Base-by-base conservation (phyloP, 2,797 vertebrate species). In the Dendrocincla fuliginosa region DNA sequence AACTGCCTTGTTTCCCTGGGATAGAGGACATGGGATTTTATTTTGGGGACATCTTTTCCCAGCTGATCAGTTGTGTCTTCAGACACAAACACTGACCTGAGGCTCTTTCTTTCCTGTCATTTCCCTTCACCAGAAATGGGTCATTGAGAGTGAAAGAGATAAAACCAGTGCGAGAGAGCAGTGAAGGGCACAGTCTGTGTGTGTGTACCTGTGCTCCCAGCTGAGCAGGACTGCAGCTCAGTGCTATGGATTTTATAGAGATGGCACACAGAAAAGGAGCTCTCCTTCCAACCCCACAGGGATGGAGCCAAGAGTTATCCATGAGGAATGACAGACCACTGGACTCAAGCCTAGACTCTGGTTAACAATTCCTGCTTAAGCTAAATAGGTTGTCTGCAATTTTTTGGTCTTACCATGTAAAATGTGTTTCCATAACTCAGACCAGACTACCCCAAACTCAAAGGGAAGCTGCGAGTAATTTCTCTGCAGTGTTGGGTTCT, bases 131-230 rank as follows among this genome's bases (percentile, higher is more conserved):
- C 33, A 76, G 46, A 68, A 75, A 75, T 23, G n/a, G 83, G 33
- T 83, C 76, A 65, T 2, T 44, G 55, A 33, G 19, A 68, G 47
- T 17, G 52, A 33, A 89, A 53, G 61, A 75, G 16, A 61, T 55
- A 35, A 33, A 61, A 59, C 25, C 35, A 16, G 81, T 5, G 52
- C 41, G 69, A 78, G 39, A 46, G 33, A 84, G 50, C 46, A 69
- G 37, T 0, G 0, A 44, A 32, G 52, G 2, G 55, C 64, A 50
- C 17, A 6, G 47, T 22, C 7, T 22, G n/a, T 28, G 65, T 12
- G 50, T 28, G 63, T 5, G 18, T 23, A 10, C 20, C 20, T 12
- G 30, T 27, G 57, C 71, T 80, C 41, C 64, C 67, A n/a, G 41
- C 77, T 71, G 35, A 25, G 12, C 44, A 52, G 81, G 8, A 10